These are phyloP conservation scores for Brachionus plicatilis DNA, from an alignment of 1,140 invertebrate species.

Conservation along the genomic window DNA sequence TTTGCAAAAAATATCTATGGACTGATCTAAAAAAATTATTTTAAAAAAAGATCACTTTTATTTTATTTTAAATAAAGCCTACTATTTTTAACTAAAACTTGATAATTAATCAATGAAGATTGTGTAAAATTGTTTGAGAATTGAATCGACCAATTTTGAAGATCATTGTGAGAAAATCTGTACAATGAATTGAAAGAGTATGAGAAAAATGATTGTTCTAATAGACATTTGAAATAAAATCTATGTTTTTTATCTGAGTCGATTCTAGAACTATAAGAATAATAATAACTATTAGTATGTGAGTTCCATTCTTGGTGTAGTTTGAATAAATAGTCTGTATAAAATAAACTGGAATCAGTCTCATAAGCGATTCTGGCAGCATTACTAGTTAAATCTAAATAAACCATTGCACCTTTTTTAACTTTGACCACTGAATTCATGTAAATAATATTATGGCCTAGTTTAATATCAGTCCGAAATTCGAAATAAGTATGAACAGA, in stretches of 20 bases:
- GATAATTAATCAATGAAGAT: neutral
- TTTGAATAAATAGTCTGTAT: neutral
- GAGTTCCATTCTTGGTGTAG: no score
- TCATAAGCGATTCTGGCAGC: neutral
- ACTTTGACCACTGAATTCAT: neutral
- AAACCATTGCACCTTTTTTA: neutral
- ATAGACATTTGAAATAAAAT: conserved; percentile 21
- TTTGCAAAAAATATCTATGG: neutral
- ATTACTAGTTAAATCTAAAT: neutral
- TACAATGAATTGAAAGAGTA: neutral
- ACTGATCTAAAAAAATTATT: neutral
- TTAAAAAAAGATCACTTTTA: neutral
- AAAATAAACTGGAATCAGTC: neutral
- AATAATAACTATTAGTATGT: neutral
- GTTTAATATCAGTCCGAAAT: neutral
- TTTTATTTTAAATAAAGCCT: neutral
- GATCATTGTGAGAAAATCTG: neutral
- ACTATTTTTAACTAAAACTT: neutral
- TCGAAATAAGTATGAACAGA: no score
- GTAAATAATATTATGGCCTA: neutral
- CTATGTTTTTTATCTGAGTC: neutral
- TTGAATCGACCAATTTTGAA: neutral
- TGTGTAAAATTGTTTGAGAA: neutral
- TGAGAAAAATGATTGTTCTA: neutral
- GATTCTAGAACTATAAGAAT: neutral